Evolutionary conservation across 2,888 invertebrate genomes (phyloP).

Genomic region (Drosophila birchii): DNA sequence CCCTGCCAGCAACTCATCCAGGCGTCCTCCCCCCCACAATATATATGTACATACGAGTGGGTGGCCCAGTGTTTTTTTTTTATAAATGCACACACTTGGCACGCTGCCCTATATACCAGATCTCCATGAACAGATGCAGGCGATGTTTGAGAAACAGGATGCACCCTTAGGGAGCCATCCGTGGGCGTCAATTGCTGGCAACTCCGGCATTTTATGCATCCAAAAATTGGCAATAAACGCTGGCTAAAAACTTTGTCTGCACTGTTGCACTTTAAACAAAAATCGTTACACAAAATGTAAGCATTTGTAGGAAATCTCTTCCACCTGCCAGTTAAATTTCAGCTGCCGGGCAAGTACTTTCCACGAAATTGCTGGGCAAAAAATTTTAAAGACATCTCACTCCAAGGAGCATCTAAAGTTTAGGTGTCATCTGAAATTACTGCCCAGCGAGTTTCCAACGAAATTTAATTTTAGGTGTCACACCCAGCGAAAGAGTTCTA

Average conservation of each 20-base stretch:
- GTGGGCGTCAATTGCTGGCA: slow-evolving; percentile 69
- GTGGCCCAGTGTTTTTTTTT: slow-evolving; percentile 27
- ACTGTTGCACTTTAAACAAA: slow-evolving; percentile 38
- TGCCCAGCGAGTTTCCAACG: neutral
- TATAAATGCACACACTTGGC: slow-evolving; percentile 66
- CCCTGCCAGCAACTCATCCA: slow-evolving; percentile 30
- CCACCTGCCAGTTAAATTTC: neutral
- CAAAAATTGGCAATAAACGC: slow-evolving; percentile 78
- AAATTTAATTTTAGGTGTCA: slow-evolving; percentile 19
- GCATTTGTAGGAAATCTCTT: neutral
- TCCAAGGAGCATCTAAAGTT: neutral
- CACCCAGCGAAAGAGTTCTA: slow-evolving; percentile 1
- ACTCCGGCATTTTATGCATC: slow-evolving; percentile 73
- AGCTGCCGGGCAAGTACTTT: neutral
- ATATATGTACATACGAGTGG: neutral
- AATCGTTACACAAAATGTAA: neutral
- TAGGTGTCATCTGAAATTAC: neutral
- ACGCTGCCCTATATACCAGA: slow-evolving; percentile 70
- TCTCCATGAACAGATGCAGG: neutral
- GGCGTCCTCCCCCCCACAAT: neutral
- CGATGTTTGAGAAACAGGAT: neutral
- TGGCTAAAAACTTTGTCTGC: slow-evolving; percentile 71
- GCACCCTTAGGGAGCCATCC: slow-evolving; percentile 26
- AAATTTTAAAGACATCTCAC: slow-evolving; percentile 2
- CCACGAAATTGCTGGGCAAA: neutral